These are phyloP conservation scores for Oreohelix idahoensis DNA, from an alignment of 1,140 invertebrate genomes.

Conservation along the genomic window DNA sequence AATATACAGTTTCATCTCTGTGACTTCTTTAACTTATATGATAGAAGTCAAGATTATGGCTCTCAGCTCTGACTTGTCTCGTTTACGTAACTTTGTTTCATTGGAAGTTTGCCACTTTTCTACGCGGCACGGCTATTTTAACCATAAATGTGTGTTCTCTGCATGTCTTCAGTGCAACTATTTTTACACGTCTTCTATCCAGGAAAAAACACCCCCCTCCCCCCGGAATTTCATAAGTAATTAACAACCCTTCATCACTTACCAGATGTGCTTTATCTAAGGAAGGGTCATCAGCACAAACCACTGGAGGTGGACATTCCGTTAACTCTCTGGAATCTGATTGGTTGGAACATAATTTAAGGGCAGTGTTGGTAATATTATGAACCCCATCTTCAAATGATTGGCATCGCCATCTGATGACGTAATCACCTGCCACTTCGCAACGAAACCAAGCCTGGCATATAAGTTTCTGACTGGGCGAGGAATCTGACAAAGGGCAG, in stretches of 20 bases:
- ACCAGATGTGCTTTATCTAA: background rate
- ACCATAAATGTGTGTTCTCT: too few relatives aligned
- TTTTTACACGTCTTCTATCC: too few relatives aligned
- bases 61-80: too few relatives aligned
- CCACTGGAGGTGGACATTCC: conserved; percentile 23
- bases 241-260: background rate
- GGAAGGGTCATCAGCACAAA: conserved; percentile 5
- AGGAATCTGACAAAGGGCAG: background rate
- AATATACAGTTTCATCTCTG: too few relatives aligned
- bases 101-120: too few relatives aligned
- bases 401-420: conserved; percentile 20
- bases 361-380: background rate
- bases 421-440: conserved; percentile 26
- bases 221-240: too few relatives aligned
- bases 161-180: too few relatives aligned
- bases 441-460: conserved; percentile 23
- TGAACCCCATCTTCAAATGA: background rate
- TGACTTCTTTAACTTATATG: too few relatives aligned
- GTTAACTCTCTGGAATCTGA: background rate
- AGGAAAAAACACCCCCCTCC: too few relatives aligned
- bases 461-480: background rate
- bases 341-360: background rate
- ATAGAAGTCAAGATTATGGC: too few relatives aligned
- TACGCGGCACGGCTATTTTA: too few relatives aligned
- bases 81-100: too few relatives aligned